Percentiles rank a stretch among this genome's conserved stretches.
These are phyloP conservation scores for Neosilurus hyrtlii DNA, from an alignment of 2,797 vertebrate genomes.

Conservation along the genomic window DNA sequence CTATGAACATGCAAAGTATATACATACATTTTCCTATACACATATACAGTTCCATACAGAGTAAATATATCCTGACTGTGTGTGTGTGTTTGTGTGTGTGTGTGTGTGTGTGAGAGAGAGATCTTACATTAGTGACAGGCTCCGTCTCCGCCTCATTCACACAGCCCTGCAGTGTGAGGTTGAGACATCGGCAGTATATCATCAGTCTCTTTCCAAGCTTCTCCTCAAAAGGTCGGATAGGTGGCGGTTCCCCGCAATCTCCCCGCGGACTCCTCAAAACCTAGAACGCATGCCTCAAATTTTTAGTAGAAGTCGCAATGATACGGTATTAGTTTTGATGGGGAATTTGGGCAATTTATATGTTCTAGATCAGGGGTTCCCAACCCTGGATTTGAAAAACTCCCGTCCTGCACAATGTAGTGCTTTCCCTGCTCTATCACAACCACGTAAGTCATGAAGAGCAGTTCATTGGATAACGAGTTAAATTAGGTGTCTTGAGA, in stretches of 20 bases:
- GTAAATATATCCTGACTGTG: neutral
- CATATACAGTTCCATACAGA: neutral
- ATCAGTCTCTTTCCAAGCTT: conserved; percentile 87
- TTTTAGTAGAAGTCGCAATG: neutral
- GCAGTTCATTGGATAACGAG: no score
- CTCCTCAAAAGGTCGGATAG: conserved; percentile 87
- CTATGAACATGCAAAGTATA: neutral
- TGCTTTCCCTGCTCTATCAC: no score
- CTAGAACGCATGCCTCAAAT: conserved; percentile 64
- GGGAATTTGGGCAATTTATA: neutral
- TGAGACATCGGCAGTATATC: conserved; percentile 85
- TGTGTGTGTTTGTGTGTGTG: neutral
- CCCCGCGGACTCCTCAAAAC: conserved; percentile 79
- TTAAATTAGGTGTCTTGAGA: no score
- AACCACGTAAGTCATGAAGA: no score
- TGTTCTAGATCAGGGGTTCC: neutral
- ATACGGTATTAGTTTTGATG: neutral
- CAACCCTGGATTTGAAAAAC: no score
- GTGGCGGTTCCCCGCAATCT: conserved; percentile 71
- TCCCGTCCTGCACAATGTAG: no score
- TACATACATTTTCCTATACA: neutral
- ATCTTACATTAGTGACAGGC: conserved; percentile 83
- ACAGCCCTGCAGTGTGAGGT: conserved; percentile 89
- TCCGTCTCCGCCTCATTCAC: conserved; percentile 86
- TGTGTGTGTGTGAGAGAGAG: conserved; percentile 8